Conservation (phyloP, 2,113 vertebrate species). For the Sitta europaea region DNA sequence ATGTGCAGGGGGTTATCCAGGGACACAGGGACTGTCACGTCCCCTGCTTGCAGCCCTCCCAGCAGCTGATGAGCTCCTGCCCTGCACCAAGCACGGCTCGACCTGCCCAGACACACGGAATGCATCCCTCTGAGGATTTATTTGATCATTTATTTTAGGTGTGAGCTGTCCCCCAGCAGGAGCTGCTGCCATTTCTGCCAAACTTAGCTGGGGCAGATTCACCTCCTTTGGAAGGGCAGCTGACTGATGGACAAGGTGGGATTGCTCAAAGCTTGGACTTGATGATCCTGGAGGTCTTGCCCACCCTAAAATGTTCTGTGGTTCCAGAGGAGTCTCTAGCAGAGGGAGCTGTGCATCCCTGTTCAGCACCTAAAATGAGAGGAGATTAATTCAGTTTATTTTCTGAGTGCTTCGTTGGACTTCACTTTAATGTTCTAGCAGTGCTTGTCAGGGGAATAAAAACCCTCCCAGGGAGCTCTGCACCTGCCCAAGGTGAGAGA, state of each 20-base stretch:
- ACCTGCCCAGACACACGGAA: rapidly evolving
- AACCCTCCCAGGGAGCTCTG: neutral
- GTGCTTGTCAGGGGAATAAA: neutral
- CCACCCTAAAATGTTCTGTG: neutral
- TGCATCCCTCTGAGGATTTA: neutral
- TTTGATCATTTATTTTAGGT: too few species aligned
- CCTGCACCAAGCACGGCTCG: neutral
- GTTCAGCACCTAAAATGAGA: neutral
- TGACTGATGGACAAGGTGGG: neutral
- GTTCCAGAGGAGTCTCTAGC: neutral
- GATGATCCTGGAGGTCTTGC: neutral
- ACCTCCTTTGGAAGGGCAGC: neutral
- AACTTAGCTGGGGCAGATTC: neutral
- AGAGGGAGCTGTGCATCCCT: neutral
- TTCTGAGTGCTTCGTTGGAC: neutral
- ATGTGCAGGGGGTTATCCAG: neutral
- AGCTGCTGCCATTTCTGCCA: too few species aligned
- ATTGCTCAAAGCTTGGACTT: neutral
- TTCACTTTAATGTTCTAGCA: neutral
- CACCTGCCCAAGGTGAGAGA: neutral
- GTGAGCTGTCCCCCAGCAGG: neutral
- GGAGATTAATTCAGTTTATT: neutral
- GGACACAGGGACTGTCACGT: rapidly evolving
- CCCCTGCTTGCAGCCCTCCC: neutral
- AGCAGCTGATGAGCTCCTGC: neutral